These are phyloP conservation scores for Podarcis cretensis DNA, from an alignment of 2,113 vertebrate genomes.

Conservation along the genomic window DNA sequence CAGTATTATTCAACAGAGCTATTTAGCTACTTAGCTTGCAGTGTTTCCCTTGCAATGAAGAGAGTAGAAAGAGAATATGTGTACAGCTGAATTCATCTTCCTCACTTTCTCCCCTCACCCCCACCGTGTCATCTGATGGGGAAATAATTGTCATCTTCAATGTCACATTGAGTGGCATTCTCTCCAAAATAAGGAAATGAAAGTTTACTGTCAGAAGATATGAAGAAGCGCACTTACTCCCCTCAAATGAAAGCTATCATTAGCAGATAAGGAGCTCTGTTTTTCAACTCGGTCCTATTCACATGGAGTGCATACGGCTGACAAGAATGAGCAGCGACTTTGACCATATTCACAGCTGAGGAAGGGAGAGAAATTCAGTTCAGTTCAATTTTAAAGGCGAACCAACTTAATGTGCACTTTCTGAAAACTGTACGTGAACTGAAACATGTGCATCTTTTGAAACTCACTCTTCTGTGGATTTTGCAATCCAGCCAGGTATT, in stretches of 20 bases:
- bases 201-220: constrained; percentile 45
- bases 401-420: too few relatives aligned
- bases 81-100: neutral
- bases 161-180: constrained; percentile 44
- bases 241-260: constrained; percentile 40
- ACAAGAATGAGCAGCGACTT: constrained; percentile 21
- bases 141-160: constrained; percentile 33
- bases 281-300: constrained; percentile 32
- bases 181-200: constrained; percentile 53
- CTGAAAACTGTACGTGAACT: too few relatives aligned
- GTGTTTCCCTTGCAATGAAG: neutral
- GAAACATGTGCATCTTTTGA: too few relatives aligned
- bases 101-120: neutral
- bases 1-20: neutral
- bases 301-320: constrained; percentile 18
- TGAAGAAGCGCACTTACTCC: constrained; percentile 43
- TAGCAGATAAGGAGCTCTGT: constrained; percentile 51
- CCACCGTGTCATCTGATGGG: constrained; percentile 34
- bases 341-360: neutral
- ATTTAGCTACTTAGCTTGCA: constrained; percentile 2
- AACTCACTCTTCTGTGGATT: too few relatives aligned
- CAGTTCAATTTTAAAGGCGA: too few relatives aligned
- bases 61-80: neutral
- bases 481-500: too few relatives aligned
- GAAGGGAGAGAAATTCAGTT: too few relatives aligned